Evolutionary conservation across 2,888 invertebrate genomes (phyloP).

Genomic region (Drosophila differens): DNA sequence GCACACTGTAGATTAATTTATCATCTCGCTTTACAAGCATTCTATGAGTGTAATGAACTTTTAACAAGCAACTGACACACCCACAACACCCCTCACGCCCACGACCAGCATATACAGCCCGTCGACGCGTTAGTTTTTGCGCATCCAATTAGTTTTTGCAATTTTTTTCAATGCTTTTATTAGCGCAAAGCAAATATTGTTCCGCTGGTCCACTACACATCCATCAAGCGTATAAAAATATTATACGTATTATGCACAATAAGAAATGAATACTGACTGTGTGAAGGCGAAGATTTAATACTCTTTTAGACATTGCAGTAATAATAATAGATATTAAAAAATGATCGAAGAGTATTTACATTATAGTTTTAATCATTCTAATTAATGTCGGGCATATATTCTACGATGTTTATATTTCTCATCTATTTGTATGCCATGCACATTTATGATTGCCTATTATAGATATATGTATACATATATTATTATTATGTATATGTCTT

Average conservation of each 20-base stretch:
- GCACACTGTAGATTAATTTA: constrained; percentile 82
- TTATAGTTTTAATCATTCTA: neutral
- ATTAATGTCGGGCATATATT: neutral
- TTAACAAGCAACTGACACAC: constrained; percentile 73
- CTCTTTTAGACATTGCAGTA: neutral
- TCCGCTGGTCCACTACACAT: constrained; percentile 54
- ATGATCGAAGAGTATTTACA: neutral
- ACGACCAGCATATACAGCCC: constrained; percentile 4
- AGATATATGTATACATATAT: neutral
- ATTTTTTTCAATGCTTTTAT: constrained; percentile 64
- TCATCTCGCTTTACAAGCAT: constrained; percentile 81
- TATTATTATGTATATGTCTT: constrained; percentile 9
- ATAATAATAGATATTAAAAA: neutral
- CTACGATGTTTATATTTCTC: neutral
- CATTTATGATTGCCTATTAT: constrained; percentile 13
- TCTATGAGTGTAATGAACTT: constrained; percentile 82
- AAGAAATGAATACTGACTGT: neutral
- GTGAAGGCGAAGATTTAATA: neutral
- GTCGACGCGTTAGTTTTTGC: constrained; percentile 58
- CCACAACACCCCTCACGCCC: constrained; percentile 35
- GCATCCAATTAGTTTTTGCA: constrained; percentile 75
- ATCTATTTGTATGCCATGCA: neutral
- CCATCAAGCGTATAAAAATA: constrained; percentile 43
- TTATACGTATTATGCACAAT: constrained; percentile 15
- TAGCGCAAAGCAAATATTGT: constrained; percentile 74